Evolutionary conservation across 1,140 invertebrate species (phyloP).

Genomic region (Procambarus virginalis): DNA sequence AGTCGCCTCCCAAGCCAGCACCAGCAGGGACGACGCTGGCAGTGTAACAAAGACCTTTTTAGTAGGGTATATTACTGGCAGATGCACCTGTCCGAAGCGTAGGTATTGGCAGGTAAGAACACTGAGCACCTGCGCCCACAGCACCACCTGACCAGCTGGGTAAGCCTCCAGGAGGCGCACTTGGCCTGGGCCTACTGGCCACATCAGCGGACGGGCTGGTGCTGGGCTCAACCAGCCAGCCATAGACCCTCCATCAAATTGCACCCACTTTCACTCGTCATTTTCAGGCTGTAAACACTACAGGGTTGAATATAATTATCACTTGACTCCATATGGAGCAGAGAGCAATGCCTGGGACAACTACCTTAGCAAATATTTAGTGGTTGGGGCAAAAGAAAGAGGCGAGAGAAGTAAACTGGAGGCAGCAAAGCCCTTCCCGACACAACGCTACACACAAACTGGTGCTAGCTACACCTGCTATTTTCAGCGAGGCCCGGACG

Average conservation of each 20-base stretch:
- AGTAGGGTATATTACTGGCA: background rate
- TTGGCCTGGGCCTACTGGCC: conserved; percentile 31
- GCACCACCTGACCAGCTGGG: conserved; percentile 1
- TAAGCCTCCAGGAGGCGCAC: conserved; percentile 3
- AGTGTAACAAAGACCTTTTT: conserved; percentile 16
- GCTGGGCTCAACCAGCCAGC: conserved; percentile 25
- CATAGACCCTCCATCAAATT: conserved; percentile 49
- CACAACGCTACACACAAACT: conserved; percentile 34
- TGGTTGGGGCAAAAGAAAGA: conserved; percentile 28
- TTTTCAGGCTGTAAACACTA: conserved; percentile 11
- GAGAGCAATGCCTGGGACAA: conserved; percentile 14
- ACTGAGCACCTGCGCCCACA: background rate
- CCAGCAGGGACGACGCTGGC: conserved; percentile 19
- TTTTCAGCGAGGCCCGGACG: conserved; percentile 27
- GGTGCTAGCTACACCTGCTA: conserved; percentile 47
- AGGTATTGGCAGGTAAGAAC: background rate
- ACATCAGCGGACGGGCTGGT: conserved; percentile 10
- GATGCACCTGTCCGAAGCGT: background rate
- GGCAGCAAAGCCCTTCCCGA: conserved; percentile 2
- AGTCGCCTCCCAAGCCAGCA: conserved; percentile 43
- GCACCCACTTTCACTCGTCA: conserved; percentile 45
- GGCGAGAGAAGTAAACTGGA: conserved; percentile 23
- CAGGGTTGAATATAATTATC: background rate
- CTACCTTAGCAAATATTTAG: conserved; percentile 24
- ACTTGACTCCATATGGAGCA: background rate